These are phyloP conservation scores for Drosophila truncata DNA, from an alignment of 1,140 invertebrate genomes.

Conservation along the genomic window DNA sequence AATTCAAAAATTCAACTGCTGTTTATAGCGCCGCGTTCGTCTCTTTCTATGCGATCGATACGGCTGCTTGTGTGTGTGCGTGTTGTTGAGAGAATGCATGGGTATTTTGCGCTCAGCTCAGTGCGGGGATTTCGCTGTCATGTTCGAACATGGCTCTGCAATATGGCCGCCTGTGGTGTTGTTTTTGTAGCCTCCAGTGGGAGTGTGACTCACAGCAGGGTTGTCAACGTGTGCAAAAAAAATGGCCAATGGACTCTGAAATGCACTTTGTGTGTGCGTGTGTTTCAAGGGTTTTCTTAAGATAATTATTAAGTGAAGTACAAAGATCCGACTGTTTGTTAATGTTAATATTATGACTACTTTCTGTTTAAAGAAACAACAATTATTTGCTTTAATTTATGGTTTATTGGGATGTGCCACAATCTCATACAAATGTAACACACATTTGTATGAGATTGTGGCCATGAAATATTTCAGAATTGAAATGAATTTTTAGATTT, in stretches of 20 bases:
- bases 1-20: conserved; percentile 75
- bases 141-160: conserved; percentile 71
- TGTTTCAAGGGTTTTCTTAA: conserved; percentile 15
- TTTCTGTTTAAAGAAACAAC: not conserved
- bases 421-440: not conserved
- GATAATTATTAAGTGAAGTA: not conserved
- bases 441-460: too few relatives aligned
- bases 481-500: not conserved
- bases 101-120: conserved; percentile 82
- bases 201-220: conserved; percentile 67
- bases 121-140: conserved; percentile 54
- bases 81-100: conserved; percentile 40
- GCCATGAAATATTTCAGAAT: not conserved
- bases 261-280: conserved; percentile 4
- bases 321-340: not conserved
- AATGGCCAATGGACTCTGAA: conserved; percentile 14
- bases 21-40: conserved; percentile 79
- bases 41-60: conserved; percentile 76
- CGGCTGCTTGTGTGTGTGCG: conserved; percentile 31
- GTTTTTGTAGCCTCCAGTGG: conserved; percentile 47
- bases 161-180: conserved; percentile 70
- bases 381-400: not conserved
- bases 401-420: not conserved
- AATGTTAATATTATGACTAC: not conserved
- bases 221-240: conserved; percentile 56